Conservation (phyloP, 2,888 invertebrate species). For the Elmis aenea region DNA sequence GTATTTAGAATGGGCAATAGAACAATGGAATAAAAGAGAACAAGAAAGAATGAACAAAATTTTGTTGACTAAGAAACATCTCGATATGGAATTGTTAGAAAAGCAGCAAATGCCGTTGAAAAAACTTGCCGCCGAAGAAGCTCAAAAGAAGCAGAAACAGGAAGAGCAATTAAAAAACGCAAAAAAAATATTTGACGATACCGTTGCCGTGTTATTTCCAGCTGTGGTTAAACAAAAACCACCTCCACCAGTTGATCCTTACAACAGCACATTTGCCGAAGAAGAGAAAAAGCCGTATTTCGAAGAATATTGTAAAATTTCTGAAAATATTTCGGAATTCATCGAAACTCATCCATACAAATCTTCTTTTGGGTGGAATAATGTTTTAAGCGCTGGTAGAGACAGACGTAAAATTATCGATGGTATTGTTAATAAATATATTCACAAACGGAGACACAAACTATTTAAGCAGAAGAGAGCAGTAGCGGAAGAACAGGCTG, state of each 20-base stretch:
- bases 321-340: conserved; percentile 41
- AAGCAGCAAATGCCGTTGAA: conserved; percentile 57
- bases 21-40: conserved; percentile 60
- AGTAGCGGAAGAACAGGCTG: background rate
- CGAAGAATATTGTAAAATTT: conserved; percentile 43
- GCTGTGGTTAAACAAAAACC: conserved; percentile 53
- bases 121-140: conserved; percentile 54
- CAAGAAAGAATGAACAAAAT: conserved; percentile 60
- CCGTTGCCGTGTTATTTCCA: conserved; percentile 58
- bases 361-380: conserved; percentile 54
- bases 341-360: conserved; percentile 50
- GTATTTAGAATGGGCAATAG: conserved; percentile 42
- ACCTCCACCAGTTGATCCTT: conserved; percentile 44
- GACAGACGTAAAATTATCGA: conserved; percentile 50
- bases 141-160: conserved; percentile 55
- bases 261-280: conserved; percentile 39
- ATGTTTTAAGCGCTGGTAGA: conserved; percentile 51
- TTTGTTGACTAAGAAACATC: conserved; percentile 59
- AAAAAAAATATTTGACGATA: conserved; percentile 61
- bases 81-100: conserved; percentile 56
- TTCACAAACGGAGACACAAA: conserved; percentile 1
- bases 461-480: background rate
- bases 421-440: conserved; percentile 14
- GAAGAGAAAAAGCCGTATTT: conserved; percentile 43
- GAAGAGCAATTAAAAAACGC: conserved; percentile 54